Evolutionary conservation across 2,797 vertebrate genomes (phyloP).

Genomic region (Parauchenoglanis ngamensis): DNA sequence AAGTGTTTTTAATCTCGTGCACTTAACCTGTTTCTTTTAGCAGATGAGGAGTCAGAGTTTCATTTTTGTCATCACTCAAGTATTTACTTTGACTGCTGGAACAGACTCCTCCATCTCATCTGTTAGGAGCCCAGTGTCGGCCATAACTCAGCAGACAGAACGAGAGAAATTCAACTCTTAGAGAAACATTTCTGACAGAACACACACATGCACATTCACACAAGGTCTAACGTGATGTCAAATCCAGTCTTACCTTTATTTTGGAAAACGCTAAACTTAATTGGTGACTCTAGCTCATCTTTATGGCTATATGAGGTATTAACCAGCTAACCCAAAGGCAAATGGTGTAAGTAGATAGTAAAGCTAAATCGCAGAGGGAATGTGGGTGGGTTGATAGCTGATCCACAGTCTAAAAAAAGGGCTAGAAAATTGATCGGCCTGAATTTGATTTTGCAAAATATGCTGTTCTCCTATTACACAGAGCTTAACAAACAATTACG

Average conservation of each 20-base stretch:
- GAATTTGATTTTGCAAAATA: conserved; percentile 21
- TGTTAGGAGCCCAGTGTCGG: conserved; percentile 35
- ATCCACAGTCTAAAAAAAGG: neutral
- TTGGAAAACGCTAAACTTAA: neutral
- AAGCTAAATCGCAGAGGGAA: conserved; percentile 13
- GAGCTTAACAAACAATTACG: conserved; percentile 6
- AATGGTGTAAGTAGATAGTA: neutral
- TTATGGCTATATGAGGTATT: conserved; percentile 14
- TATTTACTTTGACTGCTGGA: conserved; percentile 49
- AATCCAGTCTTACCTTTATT: conserved; percentile 10
- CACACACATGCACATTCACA: conserved; percentile 13
- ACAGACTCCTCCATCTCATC: conserved; percentile 34
- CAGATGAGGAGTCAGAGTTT: conserved; percentile 27
- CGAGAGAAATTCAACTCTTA: conserved; percentile 22
- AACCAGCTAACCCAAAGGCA: conserved; percentile 18
- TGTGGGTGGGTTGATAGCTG: conserved; percentile 8
- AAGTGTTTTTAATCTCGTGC: conserved; percentile 36
- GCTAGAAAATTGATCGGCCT: neutral
- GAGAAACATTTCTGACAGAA: conserved; percentile 26
- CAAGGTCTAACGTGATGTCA: neutral
- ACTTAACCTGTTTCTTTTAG: conserved; percentile 25
- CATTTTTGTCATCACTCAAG: conserved; percentile 47
- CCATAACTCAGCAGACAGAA: conserved; percentile 24
- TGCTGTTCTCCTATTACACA: neutral
- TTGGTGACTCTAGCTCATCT: conserved; percentile 10